Evolutionary conservation across 2,888 invertebrate species (phyloP), one percentile per base, ranked within the genome.

Genomic region (Gasteruption jaculator): DNA sequence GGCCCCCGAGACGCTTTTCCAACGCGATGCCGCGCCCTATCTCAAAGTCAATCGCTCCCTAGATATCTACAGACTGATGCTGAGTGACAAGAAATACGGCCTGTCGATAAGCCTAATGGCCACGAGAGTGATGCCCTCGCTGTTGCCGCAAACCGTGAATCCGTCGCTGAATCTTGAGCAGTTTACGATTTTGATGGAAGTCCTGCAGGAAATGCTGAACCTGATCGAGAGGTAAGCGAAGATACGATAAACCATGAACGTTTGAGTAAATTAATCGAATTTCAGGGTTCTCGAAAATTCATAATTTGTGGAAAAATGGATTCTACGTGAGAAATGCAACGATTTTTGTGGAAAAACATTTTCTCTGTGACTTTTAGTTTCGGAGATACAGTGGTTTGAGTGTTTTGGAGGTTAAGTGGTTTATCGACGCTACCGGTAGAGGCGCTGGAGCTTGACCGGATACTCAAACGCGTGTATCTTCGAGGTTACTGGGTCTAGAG

Each of bases 1-100:
- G 12, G 10, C n/a, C 31, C 11, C 14, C 4, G 14, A n/a, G n/a
- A 29, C 6, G 7, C 10, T 29, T 29, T 12, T 12, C 11, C 6
- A 29, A 7, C 29, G 10, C 7, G 29, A 10, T 7, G 11, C 10
- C 12, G 15, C 18, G 16, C 10, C 32, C 5, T 6, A 32, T 18
- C 15, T 14, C 7, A 6, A n/a, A 5, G 7, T 12, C 7, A 16
- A 34, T 47, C 38, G 14, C 31, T 18, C 26, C 74, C 29, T 77
- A 95, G 95, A 86, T 73, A 90, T 95, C 63, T 95, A 94, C 76
- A 85, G 88, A 62, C 78, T 87, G 62, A 85, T 95, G 85, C 76
- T 95, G 56, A 81, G 83, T 65, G 93, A 95, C 72, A 88, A 87
- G 71, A 89, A 85, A 65, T 94, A 89, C 71, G 93, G 91, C 26